Evolutionary conservation across 2,888 invertebrate species (phyloP).

Genomic region (Chrysina gloriosa): DNA sequence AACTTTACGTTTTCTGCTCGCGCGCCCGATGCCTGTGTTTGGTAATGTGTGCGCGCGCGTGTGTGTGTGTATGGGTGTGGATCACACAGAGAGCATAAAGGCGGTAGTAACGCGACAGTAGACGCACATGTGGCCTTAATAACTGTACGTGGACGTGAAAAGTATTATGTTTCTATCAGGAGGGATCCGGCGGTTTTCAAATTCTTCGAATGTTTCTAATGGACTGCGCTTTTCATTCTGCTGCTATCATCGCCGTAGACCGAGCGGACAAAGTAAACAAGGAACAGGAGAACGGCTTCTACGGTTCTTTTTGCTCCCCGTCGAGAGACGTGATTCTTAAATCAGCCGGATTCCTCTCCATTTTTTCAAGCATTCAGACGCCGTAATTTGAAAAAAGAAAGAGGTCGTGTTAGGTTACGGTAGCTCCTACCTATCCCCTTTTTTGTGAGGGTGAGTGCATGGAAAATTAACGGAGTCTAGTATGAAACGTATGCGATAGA

Average conservation of each 20-base stretch:
- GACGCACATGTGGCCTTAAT: slow-evolving; percentile 51
- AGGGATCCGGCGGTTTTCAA: slow-evolving; percentile 44
- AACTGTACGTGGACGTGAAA: slow-evolving; percentile 45
- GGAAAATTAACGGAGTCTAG: too few relatives aligned
- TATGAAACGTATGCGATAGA: too few relatives aligned
- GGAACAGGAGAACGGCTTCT: slow-evolving; percentile 11
- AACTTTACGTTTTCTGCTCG: slow-evolving; percentile 42
- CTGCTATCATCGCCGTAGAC: not conserved
- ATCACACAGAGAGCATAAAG: too few relatives aligned
- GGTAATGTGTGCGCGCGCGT: too few relatives aligned
- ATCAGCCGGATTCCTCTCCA: slow-evolving; percentile 8
- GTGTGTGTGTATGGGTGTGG: too few relatives aligned
- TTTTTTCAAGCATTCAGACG: not conserved
- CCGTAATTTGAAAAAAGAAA: not conserved
- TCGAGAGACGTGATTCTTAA: slow-evolving; percentile 16
- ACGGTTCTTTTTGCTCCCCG: slow-evolving; percentile 6
- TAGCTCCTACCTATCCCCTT: not conserved
- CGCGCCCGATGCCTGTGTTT: too few relatives aligned
- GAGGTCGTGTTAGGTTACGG: not conserved
- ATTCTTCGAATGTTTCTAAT: slow-evolving; percentile 51
- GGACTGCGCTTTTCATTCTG: slow-evolving; percentile 42
- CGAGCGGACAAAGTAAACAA: slow-evolving; percentile 22
- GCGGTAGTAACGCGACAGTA: not conserved
- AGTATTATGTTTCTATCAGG: slow-evolving; percentile 47
- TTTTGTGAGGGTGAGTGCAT: too few relatives aligned